Conservation (phyloP, 2,113 vertebrate genomes). For the Oryzias melastigma region DNA sequence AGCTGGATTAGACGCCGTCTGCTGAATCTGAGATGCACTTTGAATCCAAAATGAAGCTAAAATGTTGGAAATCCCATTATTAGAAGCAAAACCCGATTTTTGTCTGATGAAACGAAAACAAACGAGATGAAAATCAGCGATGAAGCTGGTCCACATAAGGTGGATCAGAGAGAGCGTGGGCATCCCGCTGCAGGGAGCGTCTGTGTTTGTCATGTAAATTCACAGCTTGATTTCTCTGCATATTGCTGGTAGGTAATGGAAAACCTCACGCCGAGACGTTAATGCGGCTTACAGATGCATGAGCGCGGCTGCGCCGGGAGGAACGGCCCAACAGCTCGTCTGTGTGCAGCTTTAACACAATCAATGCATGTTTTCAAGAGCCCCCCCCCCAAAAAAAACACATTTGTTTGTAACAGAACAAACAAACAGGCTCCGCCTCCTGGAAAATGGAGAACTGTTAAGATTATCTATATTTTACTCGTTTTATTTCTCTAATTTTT, state of each 20-base stretch:
- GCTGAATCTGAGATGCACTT: neutral
- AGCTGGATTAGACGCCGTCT: neutral
- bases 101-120: neutral
- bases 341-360: neutral
- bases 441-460: too few species aligned
- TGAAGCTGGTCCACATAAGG: constrained; percentile 5
- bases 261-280: neutral
- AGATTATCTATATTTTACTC: too few species aligned
- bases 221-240: neutral
- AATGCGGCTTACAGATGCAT: neutral
- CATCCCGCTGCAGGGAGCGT: neutral
- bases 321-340: neutral
- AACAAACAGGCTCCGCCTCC: too few species aligned
- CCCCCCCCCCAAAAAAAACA: too few species aligned
- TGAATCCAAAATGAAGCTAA: neutral
- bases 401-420: too few species aligned
- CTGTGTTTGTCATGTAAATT: neutral
- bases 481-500: too few species aligned
- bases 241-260: neutral
- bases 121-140: neutral
- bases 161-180: neutral
- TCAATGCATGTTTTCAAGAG: neutral
- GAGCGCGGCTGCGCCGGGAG: neutral
- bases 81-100: neutral
- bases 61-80: neutral